phyloP scores from a whole-genome alignment of 1,140 invertebrate genomes.

The Drosophila ananassae region DNA sequence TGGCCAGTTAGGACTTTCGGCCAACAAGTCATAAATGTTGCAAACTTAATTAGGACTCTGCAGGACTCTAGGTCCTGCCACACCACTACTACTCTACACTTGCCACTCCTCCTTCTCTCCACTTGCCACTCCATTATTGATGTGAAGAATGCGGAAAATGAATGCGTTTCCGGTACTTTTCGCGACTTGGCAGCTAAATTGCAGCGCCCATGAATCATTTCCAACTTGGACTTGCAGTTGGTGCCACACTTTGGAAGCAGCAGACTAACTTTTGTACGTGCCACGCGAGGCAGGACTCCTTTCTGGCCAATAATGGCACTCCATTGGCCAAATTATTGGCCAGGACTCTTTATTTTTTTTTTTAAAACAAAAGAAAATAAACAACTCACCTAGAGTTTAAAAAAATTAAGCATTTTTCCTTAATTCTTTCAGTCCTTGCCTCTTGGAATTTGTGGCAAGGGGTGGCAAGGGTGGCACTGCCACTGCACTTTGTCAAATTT shows the following conservation, averaged over 20 bases:
- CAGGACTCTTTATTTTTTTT: background rate
- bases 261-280: constrained; percentile 80
- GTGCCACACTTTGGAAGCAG: constrained; percentile 20
- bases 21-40: constrained; percentile 78
- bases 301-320: constrained; percentile 70
- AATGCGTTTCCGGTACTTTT: constrained; percentile 82
- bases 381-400: background rate
- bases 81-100: background rate
- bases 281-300: constrained; percentile 41
- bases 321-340: too few relatives aligned
- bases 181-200: constrained; percentile 81
- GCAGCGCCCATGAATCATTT: constrained; percentile 76
- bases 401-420: background rate
- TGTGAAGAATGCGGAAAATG: constrained; percentile 82
- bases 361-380: background rate
- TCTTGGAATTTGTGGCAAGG: background rate
- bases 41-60: constrained; percentile 70
- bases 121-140: constrained; percentile 72
- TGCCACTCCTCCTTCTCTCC: background rate
- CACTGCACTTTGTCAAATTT: constrained; percentile 49
- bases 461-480: background rate
- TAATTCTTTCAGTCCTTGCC: background rate
- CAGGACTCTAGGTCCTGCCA: too few relatives aligned
- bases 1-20: constrained; percentile 13
- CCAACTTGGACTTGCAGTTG: background rate